A percentile compares a stretch with the other conserved stretches of the same genome.
Conservation (phyloP, 2,797 vertebrate genomes). For the Vultur gryphus region DNA sequence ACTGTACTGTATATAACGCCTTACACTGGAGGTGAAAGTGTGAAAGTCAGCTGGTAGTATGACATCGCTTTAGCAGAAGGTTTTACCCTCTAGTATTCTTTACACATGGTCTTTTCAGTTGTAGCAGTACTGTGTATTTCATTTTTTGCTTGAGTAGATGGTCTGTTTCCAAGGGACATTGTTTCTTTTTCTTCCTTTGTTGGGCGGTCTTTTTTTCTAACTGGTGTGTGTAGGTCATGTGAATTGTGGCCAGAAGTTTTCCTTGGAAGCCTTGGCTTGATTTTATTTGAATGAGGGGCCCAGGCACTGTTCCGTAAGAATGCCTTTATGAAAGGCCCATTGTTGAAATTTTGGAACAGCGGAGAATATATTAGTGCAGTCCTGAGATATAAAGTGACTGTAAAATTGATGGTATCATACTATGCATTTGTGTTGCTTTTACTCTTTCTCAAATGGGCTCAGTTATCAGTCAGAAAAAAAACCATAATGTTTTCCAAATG, state of each 20-base stretch:
- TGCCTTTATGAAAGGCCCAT: neutral
- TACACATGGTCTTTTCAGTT: conserved; percentile 28
- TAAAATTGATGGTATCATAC: neutral
- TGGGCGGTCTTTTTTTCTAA: neutral
- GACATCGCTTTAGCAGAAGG: neutral
- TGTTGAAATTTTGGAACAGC: conserved; percentile 4
- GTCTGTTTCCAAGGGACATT: neutral
- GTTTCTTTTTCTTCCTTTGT: conserved; percentile 18
- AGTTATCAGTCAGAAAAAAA: neutral
- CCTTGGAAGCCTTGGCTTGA: neutral
- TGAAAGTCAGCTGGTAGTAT: conserved; percentile 22
- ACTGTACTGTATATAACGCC: neutral
- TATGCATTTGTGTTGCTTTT: neutral
- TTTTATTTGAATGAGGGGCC: neutral
- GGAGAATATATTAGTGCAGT: neutral
- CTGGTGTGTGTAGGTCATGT: neutral
- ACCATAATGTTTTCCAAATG: neutral
- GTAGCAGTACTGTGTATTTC: neutral
- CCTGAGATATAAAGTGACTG: neutral
- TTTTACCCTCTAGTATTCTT: conserved; percentile 39
- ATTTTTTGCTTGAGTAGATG: conserved; percentile 34
- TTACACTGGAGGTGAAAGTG: neutral
- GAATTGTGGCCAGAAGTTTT: conserved; percentile 14
- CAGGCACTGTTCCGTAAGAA: neutral
- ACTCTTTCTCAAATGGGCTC: neutral